phyloP scores from a whole-genome alignment of 1,140 invertebrate genomes.

The Medauroidea extradentata region DNA sequence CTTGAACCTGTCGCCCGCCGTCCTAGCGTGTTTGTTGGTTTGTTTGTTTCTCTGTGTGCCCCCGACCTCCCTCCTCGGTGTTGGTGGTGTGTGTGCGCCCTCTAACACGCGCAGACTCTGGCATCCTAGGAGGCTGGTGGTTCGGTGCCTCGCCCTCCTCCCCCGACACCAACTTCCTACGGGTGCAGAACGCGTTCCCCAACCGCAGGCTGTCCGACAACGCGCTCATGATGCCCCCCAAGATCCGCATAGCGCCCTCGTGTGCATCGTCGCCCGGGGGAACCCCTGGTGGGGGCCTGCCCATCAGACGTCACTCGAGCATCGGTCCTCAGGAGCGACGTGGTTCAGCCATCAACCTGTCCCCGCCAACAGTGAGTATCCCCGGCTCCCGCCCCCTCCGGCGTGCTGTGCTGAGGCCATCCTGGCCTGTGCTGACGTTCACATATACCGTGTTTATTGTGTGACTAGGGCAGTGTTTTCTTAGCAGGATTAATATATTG shows the following conservation, averaged over 20 bases:
- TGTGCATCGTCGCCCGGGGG: constrained; percentile 80
- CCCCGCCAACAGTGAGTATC: constrained; percentile 73
- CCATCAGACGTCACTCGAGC: constrained; percentile 80
- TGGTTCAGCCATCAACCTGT: constrained; percentile 77
- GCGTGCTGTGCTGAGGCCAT: too few relatives aligned
- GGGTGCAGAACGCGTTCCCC: constrained; percentile 74
- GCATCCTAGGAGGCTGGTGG: constrained; percentile 67
- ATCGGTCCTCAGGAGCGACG: constrained; percentile 83
- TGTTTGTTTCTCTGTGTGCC: too few relatives aligned
- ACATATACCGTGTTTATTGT: too few relatives aligned
- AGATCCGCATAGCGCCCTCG: constrained; percentile 78
- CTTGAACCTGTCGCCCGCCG: too few relatives aligned
- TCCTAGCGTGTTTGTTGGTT: too few relatives aligned
- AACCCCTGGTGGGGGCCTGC: constrained; percentile 70
- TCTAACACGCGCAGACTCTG: constrained; percentile 42
- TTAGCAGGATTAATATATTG: too few relatives aligned
- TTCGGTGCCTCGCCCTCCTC: constrained; percentile 66
- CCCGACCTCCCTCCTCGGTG: too few relatives aligned
- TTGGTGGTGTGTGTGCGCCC: too few relatives aligned
- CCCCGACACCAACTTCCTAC: constrained; percentile 80
- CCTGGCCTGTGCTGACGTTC: too few relatives aligned
- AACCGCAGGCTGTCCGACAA: constrained; percentile 86
- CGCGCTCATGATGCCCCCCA: constrained; percentile 80
- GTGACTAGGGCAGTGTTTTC: too few relatives aligned
- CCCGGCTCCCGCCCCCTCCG: background rate